Base-by-base conservation (phyloP, 2,113 vertebrate species). In the Pitta sordida region DNA sequence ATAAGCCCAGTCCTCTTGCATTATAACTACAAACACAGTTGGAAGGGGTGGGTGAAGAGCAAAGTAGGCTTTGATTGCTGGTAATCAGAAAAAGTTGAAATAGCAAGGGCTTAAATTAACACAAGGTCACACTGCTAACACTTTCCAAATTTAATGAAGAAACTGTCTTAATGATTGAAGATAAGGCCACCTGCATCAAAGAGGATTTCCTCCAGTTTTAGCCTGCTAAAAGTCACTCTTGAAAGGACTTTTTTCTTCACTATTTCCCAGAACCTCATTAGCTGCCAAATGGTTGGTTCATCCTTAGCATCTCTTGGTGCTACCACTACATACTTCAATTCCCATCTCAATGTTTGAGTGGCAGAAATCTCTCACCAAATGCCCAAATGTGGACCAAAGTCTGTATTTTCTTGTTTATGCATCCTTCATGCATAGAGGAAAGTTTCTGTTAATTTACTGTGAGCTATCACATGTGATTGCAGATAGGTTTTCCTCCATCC, bases 201-300 rank as follows among this genome's bases (percentile, higher is more conserved):
- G 20, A 23, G 15, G 7, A 84, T 39, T n/a, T 75, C n/a, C 43
- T 87, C 24, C 37, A 48, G 5, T 7, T n/a, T 48, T 14, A 79
- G 43, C 24, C 27, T 46, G 7, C 29, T 74, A 74, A 60, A 52
- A 79, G 13, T 68, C 41, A 73, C 36, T 78, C 24, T 69, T 48
- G 37, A 69, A 74, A 74, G 30, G 11, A 48, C 51, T 69, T 46
- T 73, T 73, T 29, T 73, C 59, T 78, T 89, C 8, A 23, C 9
- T n/a, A 21, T 34, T 53, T 37, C 17, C 44, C 26, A 46, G 59
- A 70, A 52, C 17, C 16, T 63, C 2, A 0, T 53, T 52, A 71
- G 43, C 13, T 68, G 30, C 24, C 2, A 0, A 51, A 36, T 0
- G 0, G 36, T 19, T 0, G 0, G 36, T 19, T 62, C 65, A 46